phyloP scores from a whole-genome alignment of 1,140 invertebrate genomes.

The Diplogasteroides magnus region DNA sequence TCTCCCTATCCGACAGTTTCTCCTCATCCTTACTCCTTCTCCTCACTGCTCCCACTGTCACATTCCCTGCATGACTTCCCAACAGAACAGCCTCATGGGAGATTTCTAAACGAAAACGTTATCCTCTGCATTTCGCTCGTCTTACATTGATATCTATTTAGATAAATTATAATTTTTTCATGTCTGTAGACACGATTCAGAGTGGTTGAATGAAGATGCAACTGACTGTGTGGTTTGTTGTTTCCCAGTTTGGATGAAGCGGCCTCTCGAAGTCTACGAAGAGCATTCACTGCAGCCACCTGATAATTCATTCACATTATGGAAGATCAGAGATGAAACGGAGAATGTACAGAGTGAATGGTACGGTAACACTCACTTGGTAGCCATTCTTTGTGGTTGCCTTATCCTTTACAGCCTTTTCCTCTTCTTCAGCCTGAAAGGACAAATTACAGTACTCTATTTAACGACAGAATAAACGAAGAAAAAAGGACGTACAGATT shows the following conservation, averaged over 20 bases:
- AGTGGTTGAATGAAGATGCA: no score
- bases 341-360: neutral
- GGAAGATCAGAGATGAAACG: neutral
- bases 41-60: constrained; percentile 13
- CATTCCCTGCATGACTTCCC: neutral
- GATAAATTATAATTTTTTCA: no score
- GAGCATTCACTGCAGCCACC: neutral
- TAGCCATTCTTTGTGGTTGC: constrained; percentile 2
- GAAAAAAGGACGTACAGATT: neutral
- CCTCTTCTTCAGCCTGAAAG: constrained; percentile 14
- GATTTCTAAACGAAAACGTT: constrained; percentile 18
- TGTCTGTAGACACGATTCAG: no score
- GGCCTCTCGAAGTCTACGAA: neutral
- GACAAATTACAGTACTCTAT: neutral
- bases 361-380: neutral
- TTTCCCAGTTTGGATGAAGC: neutral
- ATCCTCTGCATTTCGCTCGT: no score
- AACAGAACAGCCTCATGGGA: constrained; percentile 13
- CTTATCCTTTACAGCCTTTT: constrained; percentile 13
- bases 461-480: neutral
- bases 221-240: no score
- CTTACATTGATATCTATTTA: no score
- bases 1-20: constrained; percentile 1
- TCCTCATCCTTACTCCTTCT: neutral
- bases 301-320: neutral